Evolutionary conservation across 2,888 invertebrate genomes (phyloP).

Genomic region (Marasmarcha lunaedactyla): DNA sequence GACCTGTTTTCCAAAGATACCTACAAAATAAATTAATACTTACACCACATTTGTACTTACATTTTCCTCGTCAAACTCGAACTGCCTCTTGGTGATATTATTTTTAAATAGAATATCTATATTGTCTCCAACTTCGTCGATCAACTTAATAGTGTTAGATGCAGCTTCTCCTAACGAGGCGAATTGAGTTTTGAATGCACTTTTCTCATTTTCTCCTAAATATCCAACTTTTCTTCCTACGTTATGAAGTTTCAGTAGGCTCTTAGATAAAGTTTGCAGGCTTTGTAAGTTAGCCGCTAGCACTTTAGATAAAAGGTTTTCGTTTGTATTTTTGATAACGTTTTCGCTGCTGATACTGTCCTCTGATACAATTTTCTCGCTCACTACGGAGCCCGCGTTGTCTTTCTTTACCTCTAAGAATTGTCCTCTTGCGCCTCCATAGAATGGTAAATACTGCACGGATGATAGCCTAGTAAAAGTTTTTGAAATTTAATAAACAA

Average conservation of each 20-base stretch:
- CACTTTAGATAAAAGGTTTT: slow-evolving; percentile 45
- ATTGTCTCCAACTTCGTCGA: slow-evolving; percentile 66
- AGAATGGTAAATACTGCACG: slow-evolving; percentile 71
- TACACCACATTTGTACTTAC: slow-evolving; percentile 31
- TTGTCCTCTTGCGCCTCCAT: slow-evolving; percentile 80
- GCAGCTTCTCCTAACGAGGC: slow-evolving; percentile 68
- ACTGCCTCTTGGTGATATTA: slow-evolving; percentile 36
- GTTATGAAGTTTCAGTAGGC: slow-evolving; percentile 72
- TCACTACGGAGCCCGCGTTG: slow-evolving; percentile 55
- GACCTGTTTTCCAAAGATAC: no score
- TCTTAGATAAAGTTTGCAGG: slow-evolving; percentile 69
- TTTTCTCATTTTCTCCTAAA: slow-evolving; percentile 64
- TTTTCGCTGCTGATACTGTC: slow-evolving; percentile 51
- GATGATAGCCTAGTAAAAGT: slow-evolving; percentile 14
- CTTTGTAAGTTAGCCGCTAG: slow-evolving; percentile 68
- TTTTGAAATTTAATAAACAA: no score
- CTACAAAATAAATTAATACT: no score
- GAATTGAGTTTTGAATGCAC: slow-evolving; percentile 68
- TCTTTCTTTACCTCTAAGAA: slow-evolving; percentile 72
- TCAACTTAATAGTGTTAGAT: slow-evolving; percentile 65
- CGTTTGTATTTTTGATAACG: slow-evolving; percentile 43
- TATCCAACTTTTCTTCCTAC: slow-evolving; percentile 70
- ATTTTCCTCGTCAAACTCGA: slow-evolving; percentile 34
- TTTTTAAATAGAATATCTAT: slow-evolving; percentile 47
- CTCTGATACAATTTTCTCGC: slow-evolving; percentile 58